Percentiles rank a stretch among this genome's conserved stretches.
These are phyloP conservation scores for Monodelphis domestica DNA, from an alignment of 2,797 vertebrate genomes.

Conservation along the genomic window DNA sequence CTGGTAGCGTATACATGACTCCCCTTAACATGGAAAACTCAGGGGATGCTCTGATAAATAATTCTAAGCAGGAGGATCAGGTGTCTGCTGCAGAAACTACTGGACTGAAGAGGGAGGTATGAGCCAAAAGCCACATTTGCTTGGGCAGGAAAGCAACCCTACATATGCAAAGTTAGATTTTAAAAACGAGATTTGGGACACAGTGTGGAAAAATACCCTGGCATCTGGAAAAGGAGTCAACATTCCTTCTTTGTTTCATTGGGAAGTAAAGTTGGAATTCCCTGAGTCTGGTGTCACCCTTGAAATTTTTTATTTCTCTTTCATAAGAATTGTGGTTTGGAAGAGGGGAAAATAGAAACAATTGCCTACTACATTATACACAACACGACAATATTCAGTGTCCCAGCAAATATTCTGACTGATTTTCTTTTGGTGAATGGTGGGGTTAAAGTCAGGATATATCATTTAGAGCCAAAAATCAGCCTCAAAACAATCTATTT, in stretches of 20 bases:
- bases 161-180: not conserved
- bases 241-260: not conserved
- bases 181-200: not conserved
- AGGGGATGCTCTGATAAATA: constrained; percentile 82
- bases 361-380: not conserved
- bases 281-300: not conserved
- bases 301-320: not conserved
- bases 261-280: not conserved
- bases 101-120: not conserved
- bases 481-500: not conserved
- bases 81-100: constrained; percentile 72
- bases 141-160: not conserved
- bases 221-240: too few relatives aligned
- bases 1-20: constrained; percentile 78
- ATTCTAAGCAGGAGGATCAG: constrained; percentile 81
- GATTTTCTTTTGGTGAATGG: not conserved
- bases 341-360: not conserved
- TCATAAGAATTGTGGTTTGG: not conserved
- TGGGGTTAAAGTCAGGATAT: not conserved
- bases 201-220: not conserved
- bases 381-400: not conserved
- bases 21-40: constrained; percentile 80
- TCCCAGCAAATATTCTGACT: not conserved
- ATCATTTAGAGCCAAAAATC: not conserved
- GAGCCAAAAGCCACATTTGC: constrained; percentile 11